phyloP scores from a whole-genome alignment of 2,888 invertebrate genomes.

The Siphlonurus alternatus region DNA sequence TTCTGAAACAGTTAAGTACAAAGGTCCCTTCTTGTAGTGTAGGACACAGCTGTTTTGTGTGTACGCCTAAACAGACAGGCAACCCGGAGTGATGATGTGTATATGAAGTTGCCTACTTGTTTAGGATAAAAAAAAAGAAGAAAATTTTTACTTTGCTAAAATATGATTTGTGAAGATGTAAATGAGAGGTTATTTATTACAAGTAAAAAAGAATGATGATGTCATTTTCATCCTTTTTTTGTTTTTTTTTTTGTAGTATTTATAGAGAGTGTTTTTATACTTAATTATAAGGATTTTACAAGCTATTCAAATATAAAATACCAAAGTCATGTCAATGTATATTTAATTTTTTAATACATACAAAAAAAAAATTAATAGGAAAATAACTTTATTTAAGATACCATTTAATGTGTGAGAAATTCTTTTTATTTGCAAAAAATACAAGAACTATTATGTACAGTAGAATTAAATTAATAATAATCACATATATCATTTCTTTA shows the following conservation, averaged over 20 bases:
- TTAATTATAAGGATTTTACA: too few relatives aligned
- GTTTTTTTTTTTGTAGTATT: neutral
- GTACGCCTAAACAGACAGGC: neutral
- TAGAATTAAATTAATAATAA: too few relatives aligned
- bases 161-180: neutral
- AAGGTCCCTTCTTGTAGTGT: too few relatives aligned
- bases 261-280: neutral
- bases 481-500: too few relatives aligned
- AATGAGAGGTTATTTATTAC: neutral
- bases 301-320: too few relatives aligned
- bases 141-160: neutral
- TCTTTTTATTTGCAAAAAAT: too few relatives aligned
- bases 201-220: neutral
- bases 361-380: too few relatives aligned
- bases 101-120: neutral
- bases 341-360: too few relatives aligned
- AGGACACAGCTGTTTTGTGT: neutral
- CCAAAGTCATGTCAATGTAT: too few relatives aligned
- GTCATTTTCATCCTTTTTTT: neutral
- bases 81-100: neutral
- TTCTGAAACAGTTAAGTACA: too few relatives aligned
- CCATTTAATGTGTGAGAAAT: too few relatives aligned
- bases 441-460: too few relatives aligned
- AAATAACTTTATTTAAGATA: neutral
- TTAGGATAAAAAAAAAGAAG: neutral